Evolutionary conservation across 2,113 vertebrate genomes (phyloP), one percentile per base, ranked within the genome.

Genomic region (Salvelinus fontinalis): DNA sequence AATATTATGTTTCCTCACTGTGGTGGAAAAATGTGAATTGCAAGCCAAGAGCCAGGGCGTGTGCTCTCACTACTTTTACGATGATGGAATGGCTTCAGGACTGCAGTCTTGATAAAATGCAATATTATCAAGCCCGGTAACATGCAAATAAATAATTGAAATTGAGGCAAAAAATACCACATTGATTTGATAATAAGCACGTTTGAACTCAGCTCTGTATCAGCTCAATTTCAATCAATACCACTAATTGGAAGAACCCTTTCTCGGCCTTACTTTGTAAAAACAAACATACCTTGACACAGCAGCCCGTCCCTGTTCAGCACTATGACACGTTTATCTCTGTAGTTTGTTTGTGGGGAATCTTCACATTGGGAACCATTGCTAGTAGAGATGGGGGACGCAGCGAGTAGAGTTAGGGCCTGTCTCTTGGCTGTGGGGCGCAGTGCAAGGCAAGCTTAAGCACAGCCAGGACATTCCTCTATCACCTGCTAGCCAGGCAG

Each of bases 381-480:
- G 22, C 26, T 29, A 54, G 20, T 24, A 22, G n/a, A 62, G 13
- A 9, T 62, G 6, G n/a, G 59, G 51, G 51, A 54, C 3, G 13
- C 51, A 18, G 16, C 3, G 5, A 4, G 51, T 5, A 16, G 16
- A 54, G 12, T 29, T 29, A 8, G 65, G 24, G 65, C 4, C 7
- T 70, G 20, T 49, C 54, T 60, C 18, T 68, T 57, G 13, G 27
- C 66, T 65, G 18, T 59, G n/a, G 71, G 70, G n/a, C 44, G 70
- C 65, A 8, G 44, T 18, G 66, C 71, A 34, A 27, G 20, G 60
- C 65, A 74, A 70, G 79, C 75, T 57, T 16, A 31, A 75, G 72
- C 67, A 75, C 26, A 13, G 11, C n/a, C 49, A 60, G 69, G 62
- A 72, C 75, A 78, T 78, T 78, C 71, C 62, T 18, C 22, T 7